Percentiles rank a stretch among this genome's conserved stretches.
These are phyloP conservation scores for Dermolepida albohirtum DNA, from an alignment of 2,888 invertebrate species.

Conservation along the genomic window DNA sequence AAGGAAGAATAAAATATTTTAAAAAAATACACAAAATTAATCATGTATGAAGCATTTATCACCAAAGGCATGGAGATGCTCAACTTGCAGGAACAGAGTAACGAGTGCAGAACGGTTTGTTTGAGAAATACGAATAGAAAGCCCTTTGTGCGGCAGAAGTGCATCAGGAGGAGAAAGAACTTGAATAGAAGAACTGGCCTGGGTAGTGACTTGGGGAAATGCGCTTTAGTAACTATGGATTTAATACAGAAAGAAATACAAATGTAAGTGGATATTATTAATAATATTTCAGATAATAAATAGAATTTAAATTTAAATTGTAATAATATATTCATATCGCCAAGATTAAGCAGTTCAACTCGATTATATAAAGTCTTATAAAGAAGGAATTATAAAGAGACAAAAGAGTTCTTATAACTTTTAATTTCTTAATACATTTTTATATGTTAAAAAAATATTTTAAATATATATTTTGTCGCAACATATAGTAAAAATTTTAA, in stretches of 20 bases:
- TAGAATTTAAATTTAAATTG: too few relatives aligned
- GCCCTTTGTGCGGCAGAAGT: conserved; percentile 34
- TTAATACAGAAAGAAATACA: conserved; percentile 34
- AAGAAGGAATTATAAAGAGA: too few relatives aligned
- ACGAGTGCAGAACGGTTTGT: conserved; percentile 11
- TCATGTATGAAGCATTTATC: conserved; percentile 35
- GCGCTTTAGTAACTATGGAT: conserved; percentile 36
- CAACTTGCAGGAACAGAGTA: conserved; percentile 8
- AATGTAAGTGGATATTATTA: conserved; percentile 16
- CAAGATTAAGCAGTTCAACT: too few relatives aligned
- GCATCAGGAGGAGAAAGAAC: conserved; percentile 29
- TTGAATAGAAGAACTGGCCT: conserved; percentile 8
- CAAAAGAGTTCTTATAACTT: too few relatives aligned
- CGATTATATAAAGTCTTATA: too few relatives aligned
- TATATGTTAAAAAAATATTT: too few relatives aligned
- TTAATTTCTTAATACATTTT: too few relatives aligned
- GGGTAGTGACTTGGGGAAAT: conserved; percentile 29
- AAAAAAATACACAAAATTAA: not conserved
- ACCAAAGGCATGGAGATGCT: conserved; percentile 31
- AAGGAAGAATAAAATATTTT: not conserved
- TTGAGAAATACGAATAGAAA: conserved; percentile 13
- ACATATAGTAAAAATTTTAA: too few relatives aligned
- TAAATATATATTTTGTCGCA: too few relatives aligned
- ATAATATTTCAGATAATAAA: not conserved
- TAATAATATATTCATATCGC: too few relatives aligned